Percentiles rank a stretch among this genome's conserved stretches.
phyloP scores from a whole-genome alignment of 2,888 invertebrate species.

The Parthenolecanium corni region DNA sequence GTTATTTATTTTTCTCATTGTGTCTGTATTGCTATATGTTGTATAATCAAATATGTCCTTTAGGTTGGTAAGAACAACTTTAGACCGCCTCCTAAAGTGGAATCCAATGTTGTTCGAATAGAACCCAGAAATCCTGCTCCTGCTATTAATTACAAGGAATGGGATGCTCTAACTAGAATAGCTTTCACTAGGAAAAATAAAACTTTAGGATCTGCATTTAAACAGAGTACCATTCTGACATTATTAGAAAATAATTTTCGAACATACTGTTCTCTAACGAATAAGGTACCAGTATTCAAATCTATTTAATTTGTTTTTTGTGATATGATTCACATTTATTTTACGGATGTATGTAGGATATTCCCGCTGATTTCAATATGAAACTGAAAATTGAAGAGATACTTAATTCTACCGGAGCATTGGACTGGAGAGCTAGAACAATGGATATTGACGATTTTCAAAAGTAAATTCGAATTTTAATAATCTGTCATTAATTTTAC shows the following conservation, averaged over 20 bases:
- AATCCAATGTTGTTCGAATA: conserved; percentile 93
- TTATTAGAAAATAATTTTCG: conserved; percentile 84
- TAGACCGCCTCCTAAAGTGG: conserved; percentile 96
- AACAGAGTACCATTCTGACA: conserved; percentile 68
- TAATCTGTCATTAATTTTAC: neutral
- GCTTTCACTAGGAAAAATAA: conserved; percentile 95
- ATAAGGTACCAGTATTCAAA: conserved; percentile 48
- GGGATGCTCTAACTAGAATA: conserved; percentile 94
- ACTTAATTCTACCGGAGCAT: conserved; percentile 54
- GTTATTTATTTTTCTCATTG: neutral
- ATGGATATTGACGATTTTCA: conserved; percentile 98
- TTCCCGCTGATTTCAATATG: conserved; percentile 68
- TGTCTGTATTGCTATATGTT: neutral
- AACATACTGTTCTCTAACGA: conserved; percentile 73
- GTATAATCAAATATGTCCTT: too few species aligned
- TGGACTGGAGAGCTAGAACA: conserved; percentile 69
- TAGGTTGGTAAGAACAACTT: conserved; percentile 98
- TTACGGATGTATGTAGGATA: conserved; percentile 53
- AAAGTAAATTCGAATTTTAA: conserved; percentile 41
- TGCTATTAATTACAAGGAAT: conserved; percentile 88
- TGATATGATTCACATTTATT: too few species aligned
- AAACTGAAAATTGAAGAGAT: conserved; percentile 67
- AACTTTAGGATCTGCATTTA: conserved; percentile 81
- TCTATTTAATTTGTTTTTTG: neutral
- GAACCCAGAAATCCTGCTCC: conserved; percentile 97